Evolutionary conservation across 2,888 invertebrate species (phyloP), one percentile per base, ranked within the genome.

Genomic region (Prenolepis imparis): DNA sequence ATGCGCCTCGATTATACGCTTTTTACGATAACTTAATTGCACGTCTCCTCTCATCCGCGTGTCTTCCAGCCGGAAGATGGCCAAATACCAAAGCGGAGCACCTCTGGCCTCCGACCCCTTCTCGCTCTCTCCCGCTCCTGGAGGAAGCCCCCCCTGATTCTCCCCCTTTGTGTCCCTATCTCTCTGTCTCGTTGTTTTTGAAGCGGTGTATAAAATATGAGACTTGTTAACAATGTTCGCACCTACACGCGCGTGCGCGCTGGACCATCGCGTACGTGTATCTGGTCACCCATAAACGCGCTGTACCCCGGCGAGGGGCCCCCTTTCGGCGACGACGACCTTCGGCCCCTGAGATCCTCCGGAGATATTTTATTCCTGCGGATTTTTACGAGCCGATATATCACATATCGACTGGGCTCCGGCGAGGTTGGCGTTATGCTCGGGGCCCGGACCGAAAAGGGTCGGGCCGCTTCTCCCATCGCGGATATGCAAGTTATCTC

Each of bases 381-480:
- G 92, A 93, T 94, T 94, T 94, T 94, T 94, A 94, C 93, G 94
- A 94, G 94, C 94, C 94, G 93, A 94, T 94, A 94, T 94, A 94
- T 94, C 94, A 94, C 92, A 92, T 92, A 94, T 94, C 94, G 94
- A 94, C 91, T 90, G 82, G 83, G 77, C 81, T 84, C 77, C 86
- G 70, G 70, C 90, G 85, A 88, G 84, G 86, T 87, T 90, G 88
- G 82, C 83, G 86, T 83, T 86, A 72, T 77, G 74, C 83, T 74
- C 80, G 74, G 83, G 86, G 81, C 84, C 84, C 86, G 67, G 74
- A 72, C 83, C 84, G 84, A 85, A 86, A 86, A 86, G 82, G 84
- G 81, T 84, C 77, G 67, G 64, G 77, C 68, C 82, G 84, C 82
- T 78, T 74, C 64, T 78, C 84, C 59, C 52, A 68, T 64, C 67